Evolutionary conservation across 2,113 vertebrate species (phyloP).

Genomic region (Larimichthys polyactis): DNA sequence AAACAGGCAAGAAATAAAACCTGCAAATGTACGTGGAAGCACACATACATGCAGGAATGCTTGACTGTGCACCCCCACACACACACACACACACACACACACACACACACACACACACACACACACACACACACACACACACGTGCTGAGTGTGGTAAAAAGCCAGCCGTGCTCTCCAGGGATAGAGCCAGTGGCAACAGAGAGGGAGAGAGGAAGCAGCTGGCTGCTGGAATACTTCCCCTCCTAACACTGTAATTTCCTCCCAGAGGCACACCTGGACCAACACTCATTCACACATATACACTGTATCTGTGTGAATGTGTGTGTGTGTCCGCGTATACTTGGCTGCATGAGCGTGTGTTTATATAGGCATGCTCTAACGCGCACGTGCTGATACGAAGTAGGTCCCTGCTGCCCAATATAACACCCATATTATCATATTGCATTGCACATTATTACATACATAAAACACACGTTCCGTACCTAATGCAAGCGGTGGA

Average conservation of each 20-base stretch:
- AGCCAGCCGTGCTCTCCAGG: conserved; percentile 61
- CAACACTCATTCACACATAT: conserved; percentile 49
- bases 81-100: conserved; percentile 26
- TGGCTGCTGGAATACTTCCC: conserved; percentile 77
- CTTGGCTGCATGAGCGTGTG: neutral
- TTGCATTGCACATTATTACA: conserved; percentile 40
- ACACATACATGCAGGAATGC: conserved; percentile 34
- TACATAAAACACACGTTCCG: conserved; percentile 33
- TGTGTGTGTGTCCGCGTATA: conserved; percentile 19
- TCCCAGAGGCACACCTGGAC: conserved; percentile 75
- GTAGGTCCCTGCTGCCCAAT: conserved; percentile 27
- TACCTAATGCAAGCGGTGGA: conserved; percentile 17
- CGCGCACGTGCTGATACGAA: conserved; percentile 25
- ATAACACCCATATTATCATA: conserved; percentile 49
- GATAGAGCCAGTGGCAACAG: conserved; percentile 61
- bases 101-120: conserved; percentile 30
- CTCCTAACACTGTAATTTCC: conserved; percentile 75
- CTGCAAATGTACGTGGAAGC: conserved; percentile 19
- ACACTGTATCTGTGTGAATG: conserved; percentile 27
- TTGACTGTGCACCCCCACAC: conserved; percentile 4
- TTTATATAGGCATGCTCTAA: conserved; percentile 34
- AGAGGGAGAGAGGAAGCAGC: conserved; percentile 74
- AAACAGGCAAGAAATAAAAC: conserved; percentile 63
- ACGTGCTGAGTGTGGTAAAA: conserved; percentile 60
- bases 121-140: conserved; percentile 36